Evolutionary conservation across 2,113 vertebrate species (phyloP).

Genomic region (mouse (Mus musculus)): DNA sequence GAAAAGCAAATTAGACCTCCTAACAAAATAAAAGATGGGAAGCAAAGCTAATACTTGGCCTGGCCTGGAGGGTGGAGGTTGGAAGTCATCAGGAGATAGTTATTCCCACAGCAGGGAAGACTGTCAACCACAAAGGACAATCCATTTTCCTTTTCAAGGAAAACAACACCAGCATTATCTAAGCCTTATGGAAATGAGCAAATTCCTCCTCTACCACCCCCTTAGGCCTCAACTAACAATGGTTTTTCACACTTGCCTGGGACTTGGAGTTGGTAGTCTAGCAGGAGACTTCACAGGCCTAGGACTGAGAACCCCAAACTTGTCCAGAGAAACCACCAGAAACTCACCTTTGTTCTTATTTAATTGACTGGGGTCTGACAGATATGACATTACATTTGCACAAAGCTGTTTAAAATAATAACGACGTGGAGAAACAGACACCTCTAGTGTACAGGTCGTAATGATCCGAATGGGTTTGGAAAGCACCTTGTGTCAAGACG

Average conservation of each 20-base stretch:
- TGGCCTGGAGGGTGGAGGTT: constrained; percentile 1
- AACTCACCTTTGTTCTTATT: constrained; percentile 45
- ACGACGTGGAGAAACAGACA: background rate
- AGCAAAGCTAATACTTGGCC: background rate
- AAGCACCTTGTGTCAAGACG: constrained; percentile 40
- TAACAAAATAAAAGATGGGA: background rate
- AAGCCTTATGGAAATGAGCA: constrained; percentile 67
- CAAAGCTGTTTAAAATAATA: constrained; percentile 30
- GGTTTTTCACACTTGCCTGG: background rate
- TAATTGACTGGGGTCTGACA: constrained; percentile 28
- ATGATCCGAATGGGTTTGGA: constrained; percentile 34
- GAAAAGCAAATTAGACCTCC: background rate
- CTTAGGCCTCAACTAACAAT: background rate
- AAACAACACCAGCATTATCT: constrained; percentile 41
- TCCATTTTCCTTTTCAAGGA: constrained; percentile 59
- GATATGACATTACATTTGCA: background rate
- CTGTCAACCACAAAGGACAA: background rate
- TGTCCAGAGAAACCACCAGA: constrained; percentile 10
- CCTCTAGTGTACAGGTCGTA: background rate
- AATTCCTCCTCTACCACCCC: constrained; percentile 9
- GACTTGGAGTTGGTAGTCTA: background rate
- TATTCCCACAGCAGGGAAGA: constrained; percentile 59
- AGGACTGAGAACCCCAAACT: background rate
- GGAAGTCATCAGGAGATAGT: constrained; percentile 25
- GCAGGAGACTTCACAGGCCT: background rate